These are phyloP conservation scores for Phaenicophaeus curvirostris DNA, from an alignment of 2,797 vertebrate genomes.

Conservation along the genomic window DNA sequence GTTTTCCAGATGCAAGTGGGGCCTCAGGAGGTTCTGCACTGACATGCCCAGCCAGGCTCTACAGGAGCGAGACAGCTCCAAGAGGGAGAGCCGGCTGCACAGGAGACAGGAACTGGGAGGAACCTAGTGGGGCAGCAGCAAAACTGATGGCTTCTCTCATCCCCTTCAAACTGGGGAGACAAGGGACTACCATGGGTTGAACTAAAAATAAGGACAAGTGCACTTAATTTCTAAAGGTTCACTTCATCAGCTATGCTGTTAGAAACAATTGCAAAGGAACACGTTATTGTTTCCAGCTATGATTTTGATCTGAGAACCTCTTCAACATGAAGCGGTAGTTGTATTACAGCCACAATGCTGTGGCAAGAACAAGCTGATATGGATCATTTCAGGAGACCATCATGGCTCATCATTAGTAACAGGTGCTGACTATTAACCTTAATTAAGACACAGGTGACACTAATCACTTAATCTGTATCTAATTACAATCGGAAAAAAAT, in stretches of 20 bases:
- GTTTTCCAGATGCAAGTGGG: neutral
- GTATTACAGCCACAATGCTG: neutral
- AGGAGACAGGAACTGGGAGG: neutral
- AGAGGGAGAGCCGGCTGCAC: neutral
- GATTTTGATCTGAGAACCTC: neutral
- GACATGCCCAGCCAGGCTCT: neutral
- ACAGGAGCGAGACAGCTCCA: accelerated
- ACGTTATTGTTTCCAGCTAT: neutral
- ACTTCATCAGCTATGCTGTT: neutral
- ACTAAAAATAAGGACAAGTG: neutral
- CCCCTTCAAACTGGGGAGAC: neutral
- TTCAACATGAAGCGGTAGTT: neutral
- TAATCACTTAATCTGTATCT: neutral
- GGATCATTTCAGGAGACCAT: neutral
- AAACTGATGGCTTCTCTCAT: neutral
- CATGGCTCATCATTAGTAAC: neutral
- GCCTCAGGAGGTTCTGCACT: neutral
- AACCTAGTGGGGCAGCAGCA: neutral
- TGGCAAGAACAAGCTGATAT: neutral
- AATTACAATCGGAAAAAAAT: neutral
- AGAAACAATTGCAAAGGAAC: neutral
- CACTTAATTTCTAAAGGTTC: neutral
- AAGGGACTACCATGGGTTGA: accelerated
- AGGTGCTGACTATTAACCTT: neutral
- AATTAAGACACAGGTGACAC: neutral